Evolutionary conservation across 2,113 vertebrate species (phyloP).

Genomic region (Micronycteris hirsuta): DNA sequence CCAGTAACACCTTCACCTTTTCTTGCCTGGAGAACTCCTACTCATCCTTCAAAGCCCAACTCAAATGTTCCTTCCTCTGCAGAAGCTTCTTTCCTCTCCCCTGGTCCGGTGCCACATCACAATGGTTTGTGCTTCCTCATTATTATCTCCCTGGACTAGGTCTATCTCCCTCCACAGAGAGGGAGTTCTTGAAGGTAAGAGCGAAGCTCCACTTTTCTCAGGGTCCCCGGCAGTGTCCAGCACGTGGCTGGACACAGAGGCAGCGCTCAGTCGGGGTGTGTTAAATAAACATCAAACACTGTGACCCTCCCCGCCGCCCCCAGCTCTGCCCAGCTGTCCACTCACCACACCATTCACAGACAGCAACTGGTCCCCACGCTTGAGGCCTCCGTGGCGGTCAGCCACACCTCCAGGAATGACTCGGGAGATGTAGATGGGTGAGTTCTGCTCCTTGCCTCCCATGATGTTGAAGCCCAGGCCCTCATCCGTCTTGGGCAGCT

Average conservation of each 20-base stretch:
- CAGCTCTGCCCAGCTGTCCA: neutral
- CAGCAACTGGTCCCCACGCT: constrained; percentile 92
- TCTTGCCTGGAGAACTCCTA: constrained; percentile 6
- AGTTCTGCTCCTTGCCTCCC: constrained; percentile 96
- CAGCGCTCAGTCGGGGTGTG: neutral
- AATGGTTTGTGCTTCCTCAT: neutral
- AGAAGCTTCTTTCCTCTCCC: neutral
- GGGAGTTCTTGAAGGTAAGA: neutral
- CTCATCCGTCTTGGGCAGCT: constrained; percentile 93
- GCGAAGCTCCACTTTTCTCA: neutral
- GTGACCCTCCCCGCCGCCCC: neutral
- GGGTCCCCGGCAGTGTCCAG: neutral
- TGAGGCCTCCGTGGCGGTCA: constrained; percentile 93
- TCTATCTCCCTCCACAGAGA: neutral
- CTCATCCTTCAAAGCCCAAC: constrained; percentile 24
- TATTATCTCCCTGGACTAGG: neutral
- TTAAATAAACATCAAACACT: neutral
- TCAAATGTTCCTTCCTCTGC: neutral
- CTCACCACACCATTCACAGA: constrained; percentile 94
- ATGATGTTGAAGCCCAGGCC: constrained; percentile 95
- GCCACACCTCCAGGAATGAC: constrained; percentile 93
- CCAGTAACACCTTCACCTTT: neutral
- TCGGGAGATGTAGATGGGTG: constrained; percentile 94
- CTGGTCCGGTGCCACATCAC: neutral
- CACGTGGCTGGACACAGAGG: neutral